Base-by-base conservation (phyloP, 2,113 vertebrate species). In the Polypterus bichir region DNA sequence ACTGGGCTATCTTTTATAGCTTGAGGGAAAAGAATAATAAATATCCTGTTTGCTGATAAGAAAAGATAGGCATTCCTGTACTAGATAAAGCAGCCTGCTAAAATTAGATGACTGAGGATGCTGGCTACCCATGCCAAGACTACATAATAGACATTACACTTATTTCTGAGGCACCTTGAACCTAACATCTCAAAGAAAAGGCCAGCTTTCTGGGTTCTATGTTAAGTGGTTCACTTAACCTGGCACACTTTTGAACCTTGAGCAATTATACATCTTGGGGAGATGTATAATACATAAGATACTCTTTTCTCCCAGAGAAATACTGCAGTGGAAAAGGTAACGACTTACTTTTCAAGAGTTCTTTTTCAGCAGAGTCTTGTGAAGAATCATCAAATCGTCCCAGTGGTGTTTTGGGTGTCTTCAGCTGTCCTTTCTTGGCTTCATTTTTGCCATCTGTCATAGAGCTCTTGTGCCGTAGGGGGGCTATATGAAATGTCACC, bases 311-410 rank as follows among this genome's bases (percentile, higher is more conserved):
- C n/a, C 11, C 7, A 8, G 51, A 48, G 44, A 6, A 51, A 44
- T 61, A 9, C 2, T 44, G 44, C 49, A 51, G 7, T 7, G 4
- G 6, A 8, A 52, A 4, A 3, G 51, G 6, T 44, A 45, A n/a
- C 44, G 48, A 81, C 88, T 82, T 81, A 98, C 95, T 93, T 82
- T 90, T 63, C 58, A 93, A 73, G 3, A 82, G 83, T 3, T 92
- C 90, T 63, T 72, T 84, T 63, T 88, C 88, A 54, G 68, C 2
- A 44, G 49, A 60, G n/a, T 79, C 71, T 7, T 84, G 84, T 8
- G 92, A 90, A 0, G 83, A 64, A 6, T 66, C 76, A 84, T 98
- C 95, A 52, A 97, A 87, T 1, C 84, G 89, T 9, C 95, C 95
- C 59, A 89, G 80, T 0, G 95, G 95, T 10, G 93, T 86, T 73